Evolutionary conservation across 2,888 invertebrate species (phyloP).

Genomic region (Plusia festucae): DNA sequence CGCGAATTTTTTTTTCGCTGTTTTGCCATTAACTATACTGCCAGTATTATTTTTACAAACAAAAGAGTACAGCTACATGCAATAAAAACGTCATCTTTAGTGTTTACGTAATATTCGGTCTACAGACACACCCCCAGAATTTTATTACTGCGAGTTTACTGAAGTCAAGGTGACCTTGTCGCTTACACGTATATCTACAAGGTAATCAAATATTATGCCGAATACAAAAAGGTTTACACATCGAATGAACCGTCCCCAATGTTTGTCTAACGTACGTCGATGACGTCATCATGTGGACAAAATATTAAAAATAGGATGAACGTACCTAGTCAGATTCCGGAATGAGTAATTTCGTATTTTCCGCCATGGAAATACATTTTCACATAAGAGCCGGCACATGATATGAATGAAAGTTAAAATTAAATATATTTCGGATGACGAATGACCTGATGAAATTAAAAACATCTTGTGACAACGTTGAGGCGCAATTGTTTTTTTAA

Average conservation of each 20-base stretch:
- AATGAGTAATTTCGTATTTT: neutral
- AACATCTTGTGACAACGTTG: conserved; percentile 50
- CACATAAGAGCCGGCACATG: conserved; percentile 31
- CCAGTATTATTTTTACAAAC: conserved; percentile 18
- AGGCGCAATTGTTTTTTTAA: conserved; percentile 50
- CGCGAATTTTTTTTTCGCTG: conserved; percentile 22
- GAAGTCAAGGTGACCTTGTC: conserved; percentile 49
- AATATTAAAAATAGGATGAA: conserved; percentile 6
- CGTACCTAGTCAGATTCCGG: neutral
- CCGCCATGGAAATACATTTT: neutral
- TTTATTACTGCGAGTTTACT: conserved; percentile 39
- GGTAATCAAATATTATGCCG: conserved; percentile 12
- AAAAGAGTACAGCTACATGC: conserved; percentile 13
- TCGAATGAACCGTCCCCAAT: neutral
- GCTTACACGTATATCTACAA: conserved; percentile 11
- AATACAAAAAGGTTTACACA: conserved; percentile 5
- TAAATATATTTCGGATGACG: conserved; percentile 40
- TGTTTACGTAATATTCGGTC: conserved; percentile 34
- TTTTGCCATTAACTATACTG: neutral
- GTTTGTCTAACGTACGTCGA: neutral
- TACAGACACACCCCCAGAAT: conserved; percentile 48
- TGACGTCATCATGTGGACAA: neutral
- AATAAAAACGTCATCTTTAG: conserved; percentile 43
- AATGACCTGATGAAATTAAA: conserved; percentile 35
- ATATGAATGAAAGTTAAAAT: conserved; percentile 48